Evolutionary conservation across 1,140 invertebrate genomes (phyloP), one percentile per base, ranked within the genome.

Genomic region (Macrosteles quadrilineatus): DNA sequence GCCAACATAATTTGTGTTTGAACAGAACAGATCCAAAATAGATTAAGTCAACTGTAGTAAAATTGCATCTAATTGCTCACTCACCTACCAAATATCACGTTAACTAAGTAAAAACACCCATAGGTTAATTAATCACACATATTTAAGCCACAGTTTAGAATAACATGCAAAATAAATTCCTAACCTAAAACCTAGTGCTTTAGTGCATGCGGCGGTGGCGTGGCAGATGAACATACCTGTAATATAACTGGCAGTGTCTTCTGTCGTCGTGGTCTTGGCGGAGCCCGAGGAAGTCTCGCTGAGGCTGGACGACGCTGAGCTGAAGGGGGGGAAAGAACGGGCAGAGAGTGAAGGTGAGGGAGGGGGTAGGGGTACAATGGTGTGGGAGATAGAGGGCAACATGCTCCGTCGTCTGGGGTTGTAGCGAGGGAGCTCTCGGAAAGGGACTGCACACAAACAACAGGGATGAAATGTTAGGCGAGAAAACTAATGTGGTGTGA

Each of bases 391-490:
- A 17, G 47, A 59, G 53, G 71, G 76, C 76, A 74, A 76, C 65
- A 72, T 69, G 73, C 77, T 72, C 78, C 91, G 87, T 72, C 95
- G 85, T 80, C 95, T 88, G 75, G 94, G 94, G 83, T 97, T 98
- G 87, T 96, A 98, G 79, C 91, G 88, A 76, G 97, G 96, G 72
- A 94, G 88, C 75, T 95, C 96, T 78, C 95, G 93, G 85, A 96
- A 98, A 75, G 93, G 94, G 83, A 98, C 97, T 98, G 89, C 79
- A 92, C 63, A 66, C 19, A 84, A 83, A 79, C 40, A 73, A 65
- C 68, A 65, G 63, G 32, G 43, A 55, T 30, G 27, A 36, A 36
- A 36, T 36, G 32, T 36, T 36, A 36, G 17, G 40, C 45, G 65
- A 67, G 45, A 36, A 43, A 19, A 29, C 25, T 27, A 63, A 73